These are phyloP conservation scores for Plagodis pulveraria DNA, from an alignment of 2,888 invertebrate genomes.

Conservation along the genomic window DNA sequence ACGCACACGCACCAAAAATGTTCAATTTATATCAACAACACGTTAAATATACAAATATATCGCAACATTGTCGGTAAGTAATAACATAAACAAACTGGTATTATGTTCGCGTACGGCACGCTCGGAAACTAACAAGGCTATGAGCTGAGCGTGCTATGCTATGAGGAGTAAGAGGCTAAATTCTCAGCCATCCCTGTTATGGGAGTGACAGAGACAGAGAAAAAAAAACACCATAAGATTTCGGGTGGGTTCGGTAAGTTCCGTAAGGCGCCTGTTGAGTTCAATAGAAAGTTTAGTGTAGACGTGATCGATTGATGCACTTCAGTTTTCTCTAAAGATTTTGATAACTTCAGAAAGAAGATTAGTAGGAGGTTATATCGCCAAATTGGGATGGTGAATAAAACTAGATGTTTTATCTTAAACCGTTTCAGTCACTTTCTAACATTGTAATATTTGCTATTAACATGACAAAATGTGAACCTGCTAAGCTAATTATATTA, in stretches of 20 bases:
- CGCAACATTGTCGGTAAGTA: conserved; percentile 61
- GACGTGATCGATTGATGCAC: conserved; percentile 32
- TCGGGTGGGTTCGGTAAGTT: conserved; percentile 69
- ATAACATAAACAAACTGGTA: conserved; percentile 60
- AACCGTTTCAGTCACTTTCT: too few species aligned
- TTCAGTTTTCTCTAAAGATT: not conserved
- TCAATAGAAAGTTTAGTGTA: conserved; percentile 54
- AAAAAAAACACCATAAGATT: conserved; percentile 70
- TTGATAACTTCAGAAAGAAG: not conserved
- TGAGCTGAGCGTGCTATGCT: conserved; percentile 36
- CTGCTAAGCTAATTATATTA: too few species aligned
- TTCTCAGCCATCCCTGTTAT: conserved; percentile 57
- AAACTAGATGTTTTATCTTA: too few species aligned
- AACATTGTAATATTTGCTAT: too few species aligned
- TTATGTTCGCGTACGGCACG: conserved; percentile 45
- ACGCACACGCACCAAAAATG: conserved; percentile 44
- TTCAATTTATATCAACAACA: conserved; percentile 46
- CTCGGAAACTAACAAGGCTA: conserved; percentile 34
- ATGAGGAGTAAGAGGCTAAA: conserved; percentile 40
- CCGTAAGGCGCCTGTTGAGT: conserved; percentile 61
- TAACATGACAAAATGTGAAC: too few species aligned
- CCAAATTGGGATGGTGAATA: too few species aligned
- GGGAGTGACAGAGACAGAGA: conserved; percentile 69
- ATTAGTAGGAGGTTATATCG: not conserved
- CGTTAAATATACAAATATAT: conserved; percentile 62